Base-by-base conservation (phyloP, 1,140 invertebrate genomes). In the Proales similis region DNA sequence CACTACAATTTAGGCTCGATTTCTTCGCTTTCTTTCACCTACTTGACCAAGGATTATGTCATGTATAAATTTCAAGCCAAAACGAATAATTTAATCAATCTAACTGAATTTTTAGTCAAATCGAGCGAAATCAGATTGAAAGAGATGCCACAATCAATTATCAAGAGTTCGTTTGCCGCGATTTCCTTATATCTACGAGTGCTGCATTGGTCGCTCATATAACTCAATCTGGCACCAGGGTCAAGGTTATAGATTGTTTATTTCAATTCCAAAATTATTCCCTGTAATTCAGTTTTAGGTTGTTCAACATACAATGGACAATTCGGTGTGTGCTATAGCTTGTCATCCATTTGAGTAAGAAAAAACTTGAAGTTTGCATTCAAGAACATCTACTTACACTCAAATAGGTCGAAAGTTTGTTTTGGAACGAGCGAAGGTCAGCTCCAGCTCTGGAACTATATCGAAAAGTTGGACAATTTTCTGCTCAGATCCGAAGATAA, bases 371-470 rank as follows among this genome's bases (percentile, higher is more conserved):
- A 57, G 14, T 36, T 30, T 33, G 12, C 6, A 5, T 27, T 48
- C n/a, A 22, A 48, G 12, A 14, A 27, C 5, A 6, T 29, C 32
- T 14, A 19, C 39, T 38, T 63, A n/a, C n/a, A n/a, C n/a, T n/a
- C 20, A 29, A 22, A 33, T 66, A 77, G 74, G 33, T 69, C 72
- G 7, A 66, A 67, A 30, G 27, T 77, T 26, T 71, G 67, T 26
- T 70, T 74, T 24, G 75, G 72, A 33, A 73, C 73, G 63, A 72
- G 73, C 62, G 70, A 70, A 26, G 75, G 75, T 32, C 64, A 72
- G 19, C 63, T 77, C 20, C 71, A 75, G 62, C 63, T 74, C 11
- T 77, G 72, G 72, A 68, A 76, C 65, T 76, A 76, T 66, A 67
- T 71, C 60, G 70, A 68, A 60, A 75, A 72, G 73, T 72, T 70